Evolutionary conservation across 2,797 vertebrate genomes (phyloP), one percentile per base, ranked within the genome.

Genomic region (Pelobates cultripes): DNA sequence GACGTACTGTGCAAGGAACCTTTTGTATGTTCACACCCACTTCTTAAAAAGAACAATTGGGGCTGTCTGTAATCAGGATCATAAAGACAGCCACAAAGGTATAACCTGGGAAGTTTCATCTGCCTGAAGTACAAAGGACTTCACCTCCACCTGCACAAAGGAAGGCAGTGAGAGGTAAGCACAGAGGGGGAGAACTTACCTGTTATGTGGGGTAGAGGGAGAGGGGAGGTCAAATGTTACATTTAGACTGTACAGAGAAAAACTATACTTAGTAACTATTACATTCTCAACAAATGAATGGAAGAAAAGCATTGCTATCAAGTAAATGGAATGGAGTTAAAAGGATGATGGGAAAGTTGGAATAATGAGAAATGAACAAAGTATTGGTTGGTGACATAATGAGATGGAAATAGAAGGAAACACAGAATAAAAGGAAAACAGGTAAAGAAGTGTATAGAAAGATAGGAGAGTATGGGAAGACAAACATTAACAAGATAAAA

Each of bases 1-100:
- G 90, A 91, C 88, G 90, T 88, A 85, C 77, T 68, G 83, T 3
- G 60, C 42, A 73, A 83, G 85, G 85, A 78, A 76, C 64, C 68
- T 75, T 1, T 73, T 84, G 17, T 84, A 83, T 1, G 75, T 84
- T 15, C 85, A 83, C 89, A 86, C 87, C 85, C 86, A 78, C 87
- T 83, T 79, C 85, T 88, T 88, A 84, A 87, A 84, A 86, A 81
- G 82, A 84, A 81, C 74, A 79, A 75, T 42, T 55, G 67, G 70
- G 57, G 77, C 60, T 73, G 74, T 43, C 45, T 60, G 77, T 75
- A 51, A n/a, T 57, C 57, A 57, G 77, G 82, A 79, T 44, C 68
- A 84, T 51, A 79, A 61, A 66, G 73, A 71, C 66, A 79, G 47
- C 68, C 73, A 79, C 67, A 7, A 66, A 76, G 77, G 66, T 60